Evolutionary conservation across 2,888 invertebrate species (phyloP).

Genomic region (Leucania comma): DNA sequence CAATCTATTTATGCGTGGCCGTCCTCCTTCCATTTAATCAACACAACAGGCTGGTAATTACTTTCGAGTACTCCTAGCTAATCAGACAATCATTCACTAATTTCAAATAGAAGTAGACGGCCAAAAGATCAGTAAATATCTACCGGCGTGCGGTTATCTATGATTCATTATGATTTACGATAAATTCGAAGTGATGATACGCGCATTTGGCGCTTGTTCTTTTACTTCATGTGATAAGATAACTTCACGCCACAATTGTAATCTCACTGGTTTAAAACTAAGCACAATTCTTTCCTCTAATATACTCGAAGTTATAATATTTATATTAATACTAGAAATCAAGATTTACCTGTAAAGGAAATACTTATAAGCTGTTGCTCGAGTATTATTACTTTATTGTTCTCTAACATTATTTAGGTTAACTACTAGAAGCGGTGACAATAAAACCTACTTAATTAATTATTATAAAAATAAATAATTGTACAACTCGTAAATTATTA

Average conservation of each 20-base stretch:
- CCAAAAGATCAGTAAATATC: constrained; percentile 30
- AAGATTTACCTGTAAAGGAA: constrained; percentile 46
- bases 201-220: constrained; percentile 6
- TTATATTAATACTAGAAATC: constrained; percentile 48
- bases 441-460: constrained; percentile 40
- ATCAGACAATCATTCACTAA: constrained; percentile 28
- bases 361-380: constrained; percentile 55
- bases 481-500: constrained; percentile 38
- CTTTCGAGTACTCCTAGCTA: constrained; percentile 15
- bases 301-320: constrained; percentile 37
- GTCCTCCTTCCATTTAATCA: constrained; percentile 33
- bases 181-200: constrained; percentile 34
- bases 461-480: constrained; percentile 45
- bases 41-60: constrained; percentile 25
- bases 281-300: constrained; percentile 46
- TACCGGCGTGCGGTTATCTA: constrained; percentile 31
- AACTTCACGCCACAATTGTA: constrained; percentile 35
- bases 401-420: constrained; percentile 50
- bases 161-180: constrained; percentile 20
- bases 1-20: constrained; percentile 41
- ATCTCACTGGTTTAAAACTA: constrained; percentile 43
- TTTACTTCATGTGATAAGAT: constrained; percentile 17
- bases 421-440: constrained; percentile 65
- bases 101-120: constrained; percentile 47
- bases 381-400: constrained; percentile 43